Conservation (phyloP, 1,140 invertebrate genomes). For the Acyrthosiphon pisum region DNA sequence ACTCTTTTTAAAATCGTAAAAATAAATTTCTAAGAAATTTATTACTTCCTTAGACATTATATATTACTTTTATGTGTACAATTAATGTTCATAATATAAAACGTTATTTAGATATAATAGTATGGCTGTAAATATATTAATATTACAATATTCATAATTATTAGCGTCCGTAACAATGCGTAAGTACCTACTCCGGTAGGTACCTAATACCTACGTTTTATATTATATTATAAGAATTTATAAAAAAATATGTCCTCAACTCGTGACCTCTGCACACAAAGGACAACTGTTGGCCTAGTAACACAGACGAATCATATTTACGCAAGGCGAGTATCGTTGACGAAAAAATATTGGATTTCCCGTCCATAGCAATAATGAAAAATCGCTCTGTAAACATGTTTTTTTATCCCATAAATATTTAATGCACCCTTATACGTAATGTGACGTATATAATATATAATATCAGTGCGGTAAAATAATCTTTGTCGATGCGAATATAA, state of each 20-base stretch:
- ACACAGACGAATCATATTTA: not conserved
- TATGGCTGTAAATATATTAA: not conserved
- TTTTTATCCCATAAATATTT: slow-evolving; percentile 5
- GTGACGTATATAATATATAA: not conserved
- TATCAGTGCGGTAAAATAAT: not conserved
- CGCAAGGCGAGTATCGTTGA: not conserved
- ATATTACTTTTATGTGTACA: slow-evolving; percentile 5
- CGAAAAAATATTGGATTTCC: not conserved
- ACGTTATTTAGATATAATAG: not conserved
- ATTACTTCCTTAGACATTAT: not conserved
- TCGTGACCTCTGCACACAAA: not conserved
- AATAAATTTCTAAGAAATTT: slow-evolving; percentile 1
- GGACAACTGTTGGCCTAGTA: not conserved
- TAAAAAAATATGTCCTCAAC: not conserved
- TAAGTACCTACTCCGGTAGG: not conserved
- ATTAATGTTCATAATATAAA: not conserved
- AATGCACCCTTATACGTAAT: not conserved
- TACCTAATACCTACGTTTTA: not conserved
- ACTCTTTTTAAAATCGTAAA: slow-evolving; percentile 27
- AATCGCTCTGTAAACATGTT: not conserved
- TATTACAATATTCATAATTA: slow-evolving; percentile 25
- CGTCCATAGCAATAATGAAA: not conserved
- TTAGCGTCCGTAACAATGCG: not conserved
- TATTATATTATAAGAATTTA: not conserved
- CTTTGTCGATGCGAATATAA: slow-evolving; percentile 1